Conservation (phyloP, 1,140 invertebrate genomes). For the Acromyrmex charruanus region DNA sequence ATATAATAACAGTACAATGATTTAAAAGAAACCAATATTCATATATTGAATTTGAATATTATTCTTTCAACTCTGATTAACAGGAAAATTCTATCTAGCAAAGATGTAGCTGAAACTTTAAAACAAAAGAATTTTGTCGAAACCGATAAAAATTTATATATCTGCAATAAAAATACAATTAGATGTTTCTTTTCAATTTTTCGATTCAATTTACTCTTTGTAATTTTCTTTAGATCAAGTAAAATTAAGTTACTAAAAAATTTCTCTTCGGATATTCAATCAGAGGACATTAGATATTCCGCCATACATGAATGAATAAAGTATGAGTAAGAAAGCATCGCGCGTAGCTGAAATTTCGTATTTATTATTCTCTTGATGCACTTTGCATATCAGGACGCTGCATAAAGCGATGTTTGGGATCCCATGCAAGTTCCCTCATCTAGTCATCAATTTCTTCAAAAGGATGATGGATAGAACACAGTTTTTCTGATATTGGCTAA, state of each 20-base stretch:
- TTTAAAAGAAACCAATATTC: constrained; percentile 20
- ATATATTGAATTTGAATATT: constrained; percentile 40
- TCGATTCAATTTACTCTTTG: neutral
- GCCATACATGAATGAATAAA: constrained; percentile 25
- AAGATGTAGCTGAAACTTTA: constrained; percentile 25
- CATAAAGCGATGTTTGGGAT: constrained; percentile 18
- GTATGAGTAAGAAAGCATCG: constrained; percentile 8
- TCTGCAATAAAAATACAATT: neutral
- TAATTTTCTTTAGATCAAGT: neutral
- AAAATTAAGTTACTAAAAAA: constrained; percentile 7
- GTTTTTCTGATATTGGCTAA: constrained; percentile 55
- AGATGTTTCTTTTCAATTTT: constrained; percentile 19
- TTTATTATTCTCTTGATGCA: constrained; percentile 52
- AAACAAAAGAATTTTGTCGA: neutral
- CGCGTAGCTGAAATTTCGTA: constrained; percentile 56
- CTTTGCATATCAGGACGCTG: constrained; percentile 64
- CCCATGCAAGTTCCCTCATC: constrained; percentile 21
- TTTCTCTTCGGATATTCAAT: constrained; percentile 28
- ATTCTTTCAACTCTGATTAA: constrained; percentile 32
- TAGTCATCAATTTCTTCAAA: constrained; percentile 67
- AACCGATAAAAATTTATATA: neutral
- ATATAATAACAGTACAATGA: neutral
- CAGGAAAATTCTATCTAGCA: constrained; percentile 5
- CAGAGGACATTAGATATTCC: neutral
- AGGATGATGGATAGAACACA: constrained; percentile 66